phyloP scores from a whole-genome alignment of 2,888 invertebrate genomes.

The Colletes collaris region DNA sequence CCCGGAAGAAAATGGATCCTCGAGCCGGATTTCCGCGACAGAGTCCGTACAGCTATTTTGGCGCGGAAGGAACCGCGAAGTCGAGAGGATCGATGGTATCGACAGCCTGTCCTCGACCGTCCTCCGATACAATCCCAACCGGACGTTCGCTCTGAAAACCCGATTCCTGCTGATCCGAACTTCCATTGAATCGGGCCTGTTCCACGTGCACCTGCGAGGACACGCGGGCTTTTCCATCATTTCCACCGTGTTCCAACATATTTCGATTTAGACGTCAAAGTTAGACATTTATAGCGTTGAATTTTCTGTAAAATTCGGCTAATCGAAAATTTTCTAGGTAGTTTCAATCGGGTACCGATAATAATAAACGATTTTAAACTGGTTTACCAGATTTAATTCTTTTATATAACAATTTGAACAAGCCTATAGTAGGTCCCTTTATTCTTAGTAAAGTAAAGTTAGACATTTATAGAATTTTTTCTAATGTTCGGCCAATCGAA shows the following conservation, averaged over 20 bases:
- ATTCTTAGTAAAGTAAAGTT: no score
- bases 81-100: conserved; percentile 58
- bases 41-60: conserved; percentile 44
- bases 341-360: no score
- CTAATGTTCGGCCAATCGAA: no score
- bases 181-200: conserved; percentile 24
- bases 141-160: conserved; percentile 50
- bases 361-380: no score
- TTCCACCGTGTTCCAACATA: not conserved
- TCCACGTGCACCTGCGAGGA: not conserved
- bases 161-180: conserved; percentile 36
- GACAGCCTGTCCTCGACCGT: conserved; percentile 58
- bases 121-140: conserved; percentile 47
- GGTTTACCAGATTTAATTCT: no score
- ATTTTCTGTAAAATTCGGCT: not conserved
- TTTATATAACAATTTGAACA: no score
- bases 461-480: no score
- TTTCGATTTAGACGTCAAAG: not conserved
- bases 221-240: not conserved
- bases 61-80: conserved; percentile 58
- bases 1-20: conserved; percentile 60
- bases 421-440: no score
- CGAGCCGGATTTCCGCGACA: conserved; percentile 55
- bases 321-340: not conserved
- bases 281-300: not conserved